Base-by-base conservation (phyloP, 2,797 vertebrate species). In the Corythornis leucogaster region DNA sequence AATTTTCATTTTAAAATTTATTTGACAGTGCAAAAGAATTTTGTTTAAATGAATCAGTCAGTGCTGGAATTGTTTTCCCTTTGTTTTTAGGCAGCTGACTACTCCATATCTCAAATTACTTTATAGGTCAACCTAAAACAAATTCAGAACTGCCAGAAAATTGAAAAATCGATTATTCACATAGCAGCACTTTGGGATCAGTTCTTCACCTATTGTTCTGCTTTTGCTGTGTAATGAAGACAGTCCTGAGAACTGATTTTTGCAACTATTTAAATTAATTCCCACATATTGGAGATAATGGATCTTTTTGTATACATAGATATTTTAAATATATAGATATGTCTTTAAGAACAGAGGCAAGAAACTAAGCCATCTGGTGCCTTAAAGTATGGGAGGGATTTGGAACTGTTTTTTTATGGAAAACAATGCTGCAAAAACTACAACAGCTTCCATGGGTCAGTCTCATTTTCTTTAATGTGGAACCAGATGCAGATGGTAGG, bases 401-500 rank as follows among this genome's bases (percentile, higher is more conserved):
- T 80, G 77, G 80, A 96, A 92, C 57, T 88, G 50, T 15, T 87
- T 13, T 85, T 57, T 59, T 89, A 91, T 87, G 85, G 81, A 81
- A 96, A 95, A 94, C 67, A 55, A 7, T 5, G 9, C 11, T 92
- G 45, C 45, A 92, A 90, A 96, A 94, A 62, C 9, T 93, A 63
- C 55, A 46, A 53, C 28, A 61, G 42, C 58, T 90, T 90, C 58
- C 42, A 33, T 80, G 78, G 80, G 28, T 90, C 94, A 94, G 43
- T 84, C 58, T 76, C 57, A 67, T 90, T 95, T 92, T 70, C 80
- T 63, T 90, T 89, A 91, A 89, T 53, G 66, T 54, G 93, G 89
- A 95, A 77, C 64, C 85, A 96, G 87, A 95, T 90, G 82, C 59
- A 88, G 69, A 62, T 77, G 58, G 79, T 66, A 91, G 86, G 82